Evolutionary conservation across 1,140 invertebrate genomes (phyloP), one percentile per base, ranked within the genome.

Genomic region (Sitodiplosis mosellana): DNA sequence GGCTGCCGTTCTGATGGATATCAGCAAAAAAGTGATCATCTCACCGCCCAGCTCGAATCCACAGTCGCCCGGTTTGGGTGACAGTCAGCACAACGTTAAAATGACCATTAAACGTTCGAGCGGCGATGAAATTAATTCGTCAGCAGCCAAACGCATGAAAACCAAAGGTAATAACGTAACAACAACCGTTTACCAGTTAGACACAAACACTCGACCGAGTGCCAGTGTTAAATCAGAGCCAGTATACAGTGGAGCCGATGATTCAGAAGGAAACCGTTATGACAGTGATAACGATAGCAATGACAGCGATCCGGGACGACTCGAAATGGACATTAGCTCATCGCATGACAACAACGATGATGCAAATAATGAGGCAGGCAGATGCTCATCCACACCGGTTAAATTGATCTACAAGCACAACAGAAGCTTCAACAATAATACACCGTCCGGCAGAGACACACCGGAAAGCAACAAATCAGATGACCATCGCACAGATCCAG

Each of bases 381-480:
- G 10, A 46, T 34, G 10, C 22, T 14, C 45, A 14, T 47, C 22
- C 5, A 37, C 12, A 11, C 8, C 12, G 14, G 20, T 18, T 12
- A n/a, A 43, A 43, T 20, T 43, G 11, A 21, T 43, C 20, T 27
- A 27, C 10, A 27, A 27, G 17, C 36, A 38, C 4, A 38, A 38
- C 17, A 14, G 36, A 38, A 17, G 36, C 14, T 17, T 14, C 12
- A 38, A n/a, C 4, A 38, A 38, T n/a, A 38, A n/a, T 38, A 14
- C 12, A n/a, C 19, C 21, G 21, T 45, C 43, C 6, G 43, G 18
- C 21, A n/a, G 40, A 43, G 47, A 48, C 33, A 68, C 70, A 4
- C 69, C 71, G 5, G 71, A 73, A 42, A 73, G 71, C 49, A 66
- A 72, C 49, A 70, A 65, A 49, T 73, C 71, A 0, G 69, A 69